Base-by-base conservation (phyloP, 2,888 invertebrate genomes). In the Deilephila elpenor region DNA sequence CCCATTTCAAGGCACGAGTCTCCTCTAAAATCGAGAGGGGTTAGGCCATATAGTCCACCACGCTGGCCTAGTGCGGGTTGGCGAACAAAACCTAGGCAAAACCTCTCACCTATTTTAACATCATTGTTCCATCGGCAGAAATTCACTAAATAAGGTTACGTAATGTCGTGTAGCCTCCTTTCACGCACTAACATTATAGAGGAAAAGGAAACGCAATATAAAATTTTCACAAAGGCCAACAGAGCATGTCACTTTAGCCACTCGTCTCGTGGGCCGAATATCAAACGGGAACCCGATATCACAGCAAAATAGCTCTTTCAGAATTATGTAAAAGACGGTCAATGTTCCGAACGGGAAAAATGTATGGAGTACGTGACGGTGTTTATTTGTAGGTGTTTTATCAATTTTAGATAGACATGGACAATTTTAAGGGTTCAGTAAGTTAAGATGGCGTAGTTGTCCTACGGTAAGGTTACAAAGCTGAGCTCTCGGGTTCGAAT, bases 261-360 rank as follows among this genome's bases (percentile, higher is more conserved):
- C 34, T 25, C 67, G 44, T 67, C 64, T 44, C 64, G 67, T 51
- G 67, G 67, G 67, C 67, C 67, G 67, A 67, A 67, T 67, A 67
- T 67, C 67, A 67, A 67, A 51, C 14, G 67, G 64, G 67, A 64
- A 51, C 44, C 20, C 67, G 67, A 67, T 67, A 67, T 67, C 67
- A 67, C 67, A 25, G 67, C 67, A 51, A 51, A 44, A 67, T 67
- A 67, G 67, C 67, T 25, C 67, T 67, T 67, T 51, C 51, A 67
- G 20, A 25, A 64, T 61, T 32, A 62, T 62, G 62, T 67, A 25
- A 44, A 25, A 25, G 67, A 51, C 67, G 67, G 67, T 25, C 51
- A 67, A 51, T 67, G 51, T 51, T 44, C 19, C 5, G 25, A 14
- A 60, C 29, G 11, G 59, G 29, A 14, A 32, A 60, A 60, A n/a